Percentiles rank a stretch among this genome's conserved stretches.
Evolutionary conservation across 2,797 vertebrate genomes (phyloP).

Genomic region (Etheostoma nigrum): DNA sequence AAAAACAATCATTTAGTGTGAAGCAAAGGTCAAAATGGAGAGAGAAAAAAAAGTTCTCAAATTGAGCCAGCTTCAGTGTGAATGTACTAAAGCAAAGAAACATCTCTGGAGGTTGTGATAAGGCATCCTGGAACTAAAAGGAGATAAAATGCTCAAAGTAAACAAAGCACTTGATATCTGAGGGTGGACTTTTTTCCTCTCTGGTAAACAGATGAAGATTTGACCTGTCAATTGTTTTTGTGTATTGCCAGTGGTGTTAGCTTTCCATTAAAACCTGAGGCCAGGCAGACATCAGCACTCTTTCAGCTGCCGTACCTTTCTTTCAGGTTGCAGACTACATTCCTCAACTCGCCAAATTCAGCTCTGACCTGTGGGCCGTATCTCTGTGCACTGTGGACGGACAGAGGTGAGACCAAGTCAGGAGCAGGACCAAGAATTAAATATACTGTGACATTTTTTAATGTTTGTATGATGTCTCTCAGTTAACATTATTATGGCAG

Average conservation of each 20-base stretch:
- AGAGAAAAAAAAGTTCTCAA: too few relatives aligned
- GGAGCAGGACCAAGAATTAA: not conserved
- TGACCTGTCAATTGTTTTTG: slow-evolving; percentile 10
- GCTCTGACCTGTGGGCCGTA: slow-evolving; percentile 96
- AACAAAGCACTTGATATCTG: not conserved
- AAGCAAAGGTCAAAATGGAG: not conserved
- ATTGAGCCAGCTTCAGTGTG: too few relatives aligned
- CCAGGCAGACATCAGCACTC: slow-evolving; percentile 31
- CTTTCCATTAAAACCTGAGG: slow-evolving; percentile 47
- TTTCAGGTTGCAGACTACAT: slow-evolving; percentile 98
- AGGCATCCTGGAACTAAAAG: not conserved
- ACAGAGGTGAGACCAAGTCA: slow-evolving; percentile 88
- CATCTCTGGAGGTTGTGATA: not conserved
- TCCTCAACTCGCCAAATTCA: slow-evolving; percentile 98
- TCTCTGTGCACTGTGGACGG: slow-evolving; percentile 98
- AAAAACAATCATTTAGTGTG: not conserved
- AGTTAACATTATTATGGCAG: not conserved
- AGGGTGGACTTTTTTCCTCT: slow-evolving; percentile 29
- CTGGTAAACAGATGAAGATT: not conserved
- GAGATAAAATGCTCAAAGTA: slow-evolving; percentile 13
- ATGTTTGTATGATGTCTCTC: not conserved
- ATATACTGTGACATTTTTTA: not conserved
- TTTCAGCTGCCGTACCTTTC: slow-evolving; percentile 19
- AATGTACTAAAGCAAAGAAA: slow-evolving; percentile 1
- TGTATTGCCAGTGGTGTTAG: slow-evolving; percentile 13